phyloP scores from a whole-genome alignment of 2,888 invertebrate genomes.

The Apamea monoglypha region DNA sequence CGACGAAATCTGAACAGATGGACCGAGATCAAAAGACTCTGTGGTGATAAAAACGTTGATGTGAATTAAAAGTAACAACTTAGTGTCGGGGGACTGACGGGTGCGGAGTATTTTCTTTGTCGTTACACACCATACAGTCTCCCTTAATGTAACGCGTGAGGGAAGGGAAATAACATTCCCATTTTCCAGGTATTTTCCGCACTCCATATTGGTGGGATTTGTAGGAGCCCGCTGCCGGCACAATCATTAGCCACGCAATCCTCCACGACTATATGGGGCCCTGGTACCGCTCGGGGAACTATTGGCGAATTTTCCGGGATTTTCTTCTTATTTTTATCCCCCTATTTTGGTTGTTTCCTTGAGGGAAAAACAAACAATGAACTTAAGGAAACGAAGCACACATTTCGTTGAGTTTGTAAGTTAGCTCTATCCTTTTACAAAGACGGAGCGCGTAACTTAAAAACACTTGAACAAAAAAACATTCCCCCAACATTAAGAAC shows the following conservation, averaged over 20 bases:
- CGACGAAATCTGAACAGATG: slow-evolving; percentile 90
- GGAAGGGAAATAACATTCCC: slow-evolving; percentile 80
- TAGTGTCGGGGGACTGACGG: slow-evolving; percentile 76
- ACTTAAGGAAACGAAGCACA: slow-evolving; percentile 56
- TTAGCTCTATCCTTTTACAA: slow-evolving; percentile 26
- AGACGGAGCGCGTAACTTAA: slow-evolving; percentile 30
- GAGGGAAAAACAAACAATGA: slow-evolving; percentile 64
- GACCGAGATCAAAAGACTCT: slow-evolving; percentile 86
- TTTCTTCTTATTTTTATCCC: slow-evolving; percentile 77
- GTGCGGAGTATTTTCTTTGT: slow-evolving; percentile 70
- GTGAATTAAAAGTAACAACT: slow-evolving; percentile 87
- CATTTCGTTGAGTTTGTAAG: slow-evolving; percentile 43
- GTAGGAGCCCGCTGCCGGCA: slow-evolving; percentile 76
- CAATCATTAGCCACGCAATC: slow-evolving; percentile 87
- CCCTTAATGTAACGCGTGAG: slow-evolving; percentile 68
- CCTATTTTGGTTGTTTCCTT: slow-evolving; percentile 70
- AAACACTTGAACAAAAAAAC: slow-evolving; percentile 51
- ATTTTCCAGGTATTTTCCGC: slow-evolving; percentile 89
- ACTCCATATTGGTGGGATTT: slow-evolving; percentile 89
- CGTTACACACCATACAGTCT: slow-evolving; percentile 73
- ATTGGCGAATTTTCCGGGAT: slow-evolving; percentile 84
- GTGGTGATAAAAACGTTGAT: slow-evolving; percentile 87
- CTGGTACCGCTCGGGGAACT: slow-evolving; percentile 81
- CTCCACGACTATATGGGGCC: slow-evolving; percentile 80
- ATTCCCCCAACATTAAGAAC: slow-evolving; percentile 45